A percentile compares a stretch with the other conserved stretches of the same genome.
Conservation (phyloP, 2,888 invertebrate genomes). For the Koerneria pararmatus region DNA sequence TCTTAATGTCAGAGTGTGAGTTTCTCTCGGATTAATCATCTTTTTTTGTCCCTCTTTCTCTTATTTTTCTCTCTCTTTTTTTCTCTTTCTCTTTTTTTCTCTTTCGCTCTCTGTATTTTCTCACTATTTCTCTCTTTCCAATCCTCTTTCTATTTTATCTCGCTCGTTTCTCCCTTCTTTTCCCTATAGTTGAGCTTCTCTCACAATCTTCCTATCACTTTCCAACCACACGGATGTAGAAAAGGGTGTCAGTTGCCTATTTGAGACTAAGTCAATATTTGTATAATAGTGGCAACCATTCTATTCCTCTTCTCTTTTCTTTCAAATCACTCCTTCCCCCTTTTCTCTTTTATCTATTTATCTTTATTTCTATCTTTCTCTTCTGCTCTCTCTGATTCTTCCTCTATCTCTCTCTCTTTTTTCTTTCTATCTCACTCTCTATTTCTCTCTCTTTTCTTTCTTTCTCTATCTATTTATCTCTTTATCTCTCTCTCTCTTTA, state of each 20-base stretch:
- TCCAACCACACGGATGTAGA: background rate
- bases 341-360: background rate
- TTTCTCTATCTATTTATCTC: background rate
- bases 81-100: background rate
- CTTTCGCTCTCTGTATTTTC: background rate
- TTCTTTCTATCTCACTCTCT: background rate
- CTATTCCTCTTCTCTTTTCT: background rate
- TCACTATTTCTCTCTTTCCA: too few species aligned
- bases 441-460: slow-evolving; percentile 9
- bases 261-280: background rate
- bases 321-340: background rate
- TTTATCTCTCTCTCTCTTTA: slow-evolving; percentile 8
- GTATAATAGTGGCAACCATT: background rate
- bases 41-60: too few species aligned
- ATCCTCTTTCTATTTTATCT: too few species aligned
- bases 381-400: too few species aligned
- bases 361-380: too few species aligned
- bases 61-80: slow-evolving; percentile 5
- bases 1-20: too few species aligned
- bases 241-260: background rate
- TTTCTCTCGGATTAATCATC: too few species aligned
- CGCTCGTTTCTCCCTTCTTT: background rate
- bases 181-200: slow-evolving; percentile 8
- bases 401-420: too few species aligned
- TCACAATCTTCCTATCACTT: slow-evolving; percentile 3